phyloP scores from a whole-genome alignment of 1,140 invertebrate species.

The Drosophila gunungcola region DNA sequence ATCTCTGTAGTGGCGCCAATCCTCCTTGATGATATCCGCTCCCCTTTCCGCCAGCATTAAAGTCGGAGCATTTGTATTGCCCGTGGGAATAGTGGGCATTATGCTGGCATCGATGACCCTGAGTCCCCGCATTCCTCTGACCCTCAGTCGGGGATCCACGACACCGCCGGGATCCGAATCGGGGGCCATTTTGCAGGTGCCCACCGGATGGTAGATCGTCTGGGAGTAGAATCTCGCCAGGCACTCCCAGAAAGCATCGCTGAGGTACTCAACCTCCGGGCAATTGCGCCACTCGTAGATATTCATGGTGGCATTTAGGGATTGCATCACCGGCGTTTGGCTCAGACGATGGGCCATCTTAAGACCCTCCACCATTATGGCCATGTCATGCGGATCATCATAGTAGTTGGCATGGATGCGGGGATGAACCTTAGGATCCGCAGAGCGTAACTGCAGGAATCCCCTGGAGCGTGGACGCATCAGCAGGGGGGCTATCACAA shows the following conservation, averaged over 20 bases:
- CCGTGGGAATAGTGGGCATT: slow-evolving; percentile 89
- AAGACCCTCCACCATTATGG: slow-evolving; percentile 90
- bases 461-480: slow-evolving; percentile 90
- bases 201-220: slow-evolving; percentile 89
- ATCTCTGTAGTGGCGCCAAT: slow-evolving; percentile 79
- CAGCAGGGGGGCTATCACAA: slow-evolving; percentile 88
- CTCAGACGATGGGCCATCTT: slow-evolving; percentile 88
- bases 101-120: slow-evolving; percentile 90
- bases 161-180: slow-evolving; percentile 86
- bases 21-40: slow-evolving; percentile 88
- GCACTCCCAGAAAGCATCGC: slow-evolving; percentile 89
- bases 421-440: slow-evolving; percentile 89
- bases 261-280: slow-evolving; percentile 83
- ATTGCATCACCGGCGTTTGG: slow-evolving; percentile 88
- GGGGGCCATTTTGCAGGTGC: slow-evolving; percentile 89
- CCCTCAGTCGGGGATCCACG: slow-evolving; percentile 87
- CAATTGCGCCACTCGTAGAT: slow-evolving; percentile 88
- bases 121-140: slow-evolving; percentile 87
- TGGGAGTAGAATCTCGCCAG: slow-evolving; percentile 88
- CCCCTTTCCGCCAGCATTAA: slow-evolving; percentile 90
- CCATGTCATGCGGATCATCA: slow-evolving; percentile 88
- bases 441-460: slow-evolving; percentile 87
- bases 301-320: slow-evolving; percentile 88
- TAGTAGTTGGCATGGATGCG: slow-evolving; percentile 93
- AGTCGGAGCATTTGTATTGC: slow-evolving; percentile 89